These are phyloP conservation scores for Orientallactaga bullata DNA, from an alignment of 2,113 vertebrate genomes.

Conservation along the genomic window DNA sequence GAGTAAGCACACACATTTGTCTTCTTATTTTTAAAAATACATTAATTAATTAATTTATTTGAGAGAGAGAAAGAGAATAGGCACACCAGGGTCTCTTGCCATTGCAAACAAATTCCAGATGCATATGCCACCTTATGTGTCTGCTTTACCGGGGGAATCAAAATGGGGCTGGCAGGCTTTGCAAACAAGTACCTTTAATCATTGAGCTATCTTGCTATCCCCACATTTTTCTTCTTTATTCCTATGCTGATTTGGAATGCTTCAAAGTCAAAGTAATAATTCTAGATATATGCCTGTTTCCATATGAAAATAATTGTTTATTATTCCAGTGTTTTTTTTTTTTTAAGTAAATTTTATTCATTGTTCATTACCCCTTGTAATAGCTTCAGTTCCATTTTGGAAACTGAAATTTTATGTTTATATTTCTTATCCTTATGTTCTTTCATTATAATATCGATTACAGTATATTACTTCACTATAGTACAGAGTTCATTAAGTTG, in stretches of 20 bases:
- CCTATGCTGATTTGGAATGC: background rate
- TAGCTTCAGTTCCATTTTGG: conserved; percentile 11
- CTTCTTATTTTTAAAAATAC: background rate
- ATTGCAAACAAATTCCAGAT: too few relatives aligned
- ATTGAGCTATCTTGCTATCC: too few relatives aligned
- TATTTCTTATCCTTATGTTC: conserved; percentile 25
- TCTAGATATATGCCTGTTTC: conserved; percentile 12
- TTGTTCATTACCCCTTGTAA: conserved; percentile 33
- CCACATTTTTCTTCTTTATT: background rate
- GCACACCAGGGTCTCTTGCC: too few relatives aligned
- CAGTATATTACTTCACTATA: background rate
- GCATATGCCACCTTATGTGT: too few relatives aligned
- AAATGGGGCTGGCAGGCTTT: too few relatives aligned
- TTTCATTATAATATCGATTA: background rate
- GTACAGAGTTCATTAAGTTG: background rate
- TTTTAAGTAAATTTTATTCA: background rate
- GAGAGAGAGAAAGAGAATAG: too few relatives aligned
- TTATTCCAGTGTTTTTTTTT: conserved; percentile 21
- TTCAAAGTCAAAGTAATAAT: conserved; percentile 14
- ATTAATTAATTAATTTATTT: too few relatives aligned
- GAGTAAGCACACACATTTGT: background rate
- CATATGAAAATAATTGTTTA: conserved; percentile 14
- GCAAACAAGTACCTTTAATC: too few relatives aligned
- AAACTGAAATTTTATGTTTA: conserved; percentile 25
- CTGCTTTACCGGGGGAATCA: too few relatives aligned